Base-by-base conservation (phyloP, 2,888 invertebrate species). In the Ochropleura plecta region DNA sequence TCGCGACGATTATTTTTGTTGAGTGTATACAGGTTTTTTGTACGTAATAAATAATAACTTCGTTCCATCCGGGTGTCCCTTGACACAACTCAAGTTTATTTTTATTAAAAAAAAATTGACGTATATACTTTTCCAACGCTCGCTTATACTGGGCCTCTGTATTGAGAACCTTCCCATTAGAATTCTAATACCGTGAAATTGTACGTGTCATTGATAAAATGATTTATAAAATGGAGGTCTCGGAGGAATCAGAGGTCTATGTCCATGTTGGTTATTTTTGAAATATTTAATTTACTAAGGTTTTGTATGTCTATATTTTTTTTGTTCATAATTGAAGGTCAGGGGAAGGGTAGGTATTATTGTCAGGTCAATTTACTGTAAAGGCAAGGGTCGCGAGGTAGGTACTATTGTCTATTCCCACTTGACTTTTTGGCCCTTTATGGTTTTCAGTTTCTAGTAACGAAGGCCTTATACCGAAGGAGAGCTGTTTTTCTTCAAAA, bases 181-280 rank as follows among this genome's bases (percentile, higher is more conserved):
- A 51, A 49, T 51, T 55, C 12, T 55, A 40, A 49, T 55, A 20
- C 7, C 44, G 14, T 49, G 16, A 55, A 40, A 62, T 71, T 78
- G 44, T 3, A 65, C 30, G 3, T 70, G 51, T 60, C 18, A 51
- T 48, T 20, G 20, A 51, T 49, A 66, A 5, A 66, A 40, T 63
- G 8, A 60, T 64, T 53, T 73, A 44, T 10, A n/a, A 40, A 67
- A 53, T 59, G 30, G 30, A 30, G 30, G 30, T 30, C 30, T 30
- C 30, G 30, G 1, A 30, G 30, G 30, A 30, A 42, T n/a, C 5
- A 20, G 18, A 44, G 60, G 7, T 51, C 5, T 20, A 14, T 55
- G 12, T 12, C 2, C 16, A 7, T 20, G 18, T 66, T 7, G n/a
- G 10, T 12, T 6, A 46, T 30, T 42, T 40, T 16, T 59, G 53